Conservation (phyloP, 2,797 vertebrate species). For the Chrysocyon brachyurus region DNA sequence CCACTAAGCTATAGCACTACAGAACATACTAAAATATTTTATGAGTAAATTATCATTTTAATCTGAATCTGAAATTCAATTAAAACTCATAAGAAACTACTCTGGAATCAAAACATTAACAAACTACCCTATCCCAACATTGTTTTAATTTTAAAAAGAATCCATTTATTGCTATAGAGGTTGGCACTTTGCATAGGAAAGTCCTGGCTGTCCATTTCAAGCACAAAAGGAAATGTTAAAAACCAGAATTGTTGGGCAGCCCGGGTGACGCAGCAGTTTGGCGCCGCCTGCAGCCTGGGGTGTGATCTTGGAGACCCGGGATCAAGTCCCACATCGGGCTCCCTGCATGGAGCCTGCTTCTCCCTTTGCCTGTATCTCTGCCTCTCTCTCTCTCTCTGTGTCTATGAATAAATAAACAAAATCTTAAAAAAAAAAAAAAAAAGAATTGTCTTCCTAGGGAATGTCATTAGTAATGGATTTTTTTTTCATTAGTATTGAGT, state of each 20-base stretch:
- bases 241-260: not conserved
- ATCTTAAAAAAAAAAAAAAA: not conserved
- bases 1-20: not conserved
- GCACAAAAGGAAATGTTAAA: constrained; percentile 4
- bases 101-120: constrained; percentile 34
- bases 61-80: constrained; percentile 56
- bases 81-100: not conserved
- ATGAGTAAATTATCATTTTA: constrained; percentile 46
- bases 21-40: constrained; percentile 34
- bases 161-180: not conserved
- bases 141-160: constrained; percentile 6
- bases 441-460: not conserved
- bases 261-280: no score
- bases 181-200: not conserved
- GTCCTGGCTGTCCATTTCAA: not conserved
- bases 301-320: no score
- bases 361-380: no score
- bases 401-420: no score
- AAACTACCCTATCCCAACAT: not conserved
- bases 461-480: not conserved
- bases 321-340: no score
- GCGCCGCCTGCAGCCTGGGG: no score
- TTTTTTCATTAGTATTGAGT: constrained; percentile 9
- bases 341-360: no score
- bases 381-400: no score